phyloP scores from a whole-genome alignment of 2,888 invertebrate genomes.

The Neuroscelio doddi region DNA sequence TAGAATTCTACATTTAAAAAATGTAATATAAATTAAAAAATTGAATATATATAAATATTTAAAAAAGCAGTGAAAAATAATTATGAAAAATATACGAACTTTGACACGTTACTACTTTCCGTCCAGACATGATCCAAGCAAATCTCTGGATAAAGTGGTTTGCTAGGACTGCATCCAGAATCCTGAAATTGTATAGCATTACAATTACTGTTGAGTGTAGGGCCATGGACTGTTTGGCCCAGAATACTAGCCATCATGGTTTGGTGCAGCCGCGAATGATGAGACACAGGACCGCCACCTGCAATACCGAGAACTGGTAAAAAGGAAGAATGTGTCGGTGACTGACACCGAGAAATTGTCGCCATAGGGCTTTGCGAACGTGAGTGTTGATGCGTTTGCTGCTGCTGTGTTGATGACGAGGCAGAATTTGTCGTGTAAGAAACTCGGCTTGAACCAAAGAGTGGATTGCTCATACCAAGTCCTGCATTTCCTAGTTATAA shows the following conservation, averaged over 20 bases:
- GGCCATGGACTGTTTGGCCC: conserved; percentile 58
- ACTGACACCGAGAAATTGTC: conserved; percentile 72
- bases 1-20: too few relatives aligned
- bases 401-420: conserved; percentile 59
- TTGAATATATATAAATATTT: too few relatives aligned
- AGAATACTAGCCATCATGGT: conserved; percentile 59
- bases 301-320: conserved; percentile 59
- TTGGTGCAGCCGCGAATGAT: conserved; percentile 63
- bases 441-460: conserved; percentile 63
- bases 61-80: too few relatives aligned
- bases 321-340: conserved; percentile 66
- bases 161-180: conserved; percentile 53
- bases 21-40: too few relatives aligned
- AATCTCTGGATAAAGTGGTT: conserved; percentile 87
- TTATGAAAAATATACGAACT: too few relatives aligned
- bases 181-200: conserved; percentile 62
- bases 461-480: conserved; percentile 49
- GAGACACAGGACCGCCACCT: conserved; percentile 51
- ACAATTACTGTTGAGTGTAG: conserved; percentile 46
- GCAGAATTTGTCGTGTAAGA: conserved; percentile 64
- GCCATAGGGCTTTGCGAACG: conserved; percentile 74
- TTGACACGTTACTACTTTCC: conserved; percentile 75
- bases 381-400: conserved; percentile 66
- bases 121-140: conserved; percentile 94
- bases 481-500: conserved; percentile 31